Evolutionary conservation across 1,140 invertebrate species (phyloP).

Genomic region (Cotesia chilonis): DNA sequence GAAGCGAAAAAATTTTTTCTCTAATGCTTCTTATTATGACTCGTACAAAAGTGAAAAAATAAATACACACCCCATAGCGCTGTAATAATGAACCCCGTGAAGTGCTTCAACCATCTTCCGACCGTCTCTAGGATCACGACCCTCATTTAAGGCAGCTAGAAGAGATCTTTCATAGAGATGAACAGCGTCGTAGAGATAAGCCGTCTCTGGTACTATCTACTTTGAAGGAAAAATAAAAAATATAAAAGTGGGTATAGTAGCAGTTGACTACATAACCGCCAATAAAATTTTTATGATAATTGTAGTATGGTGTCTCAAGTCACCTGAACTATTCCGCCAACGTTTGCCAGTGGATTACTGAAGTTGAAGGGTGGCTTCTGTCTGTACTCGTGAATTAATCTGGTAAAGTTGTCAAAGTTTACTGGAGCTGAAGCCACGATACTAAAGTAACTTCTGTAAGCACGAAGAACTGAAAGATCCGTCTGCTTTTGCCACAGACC

Average conservation of each 20-base stretch:
- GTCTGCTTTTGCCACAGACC: slow-evolving; percentile 75
- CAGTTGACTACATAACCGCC: neutral
- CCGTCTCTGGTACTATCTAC: slow-evolving; percentile 86
- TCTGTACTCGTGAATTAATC: slow-evolving; percentile 80
- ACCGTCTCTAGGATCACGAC: slow-evolving; percentile 76
- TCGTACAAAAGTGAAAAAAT: neutral
- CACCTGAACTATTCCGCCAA: slow-evolving; percentile 71
- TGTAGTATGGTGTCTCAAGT: slow-evolving; percentile 41
- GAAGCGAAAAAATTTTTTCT: neutral
- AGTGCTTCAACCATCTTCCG: slow-evolving; percentile 76
- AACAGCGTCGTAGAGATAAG: slow-evolving; percentile 91
- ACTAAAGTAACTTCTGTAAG: slow-evolving; percentile 79
- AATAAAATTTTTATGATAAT: too few species aligned
- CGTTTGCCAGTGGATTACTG: slow-evolving; percentile 76
- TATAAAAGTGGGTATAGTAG: neutral
- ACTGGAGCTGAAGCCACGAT: slow-evolving; percentile 76
- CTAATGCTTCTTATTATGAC: neutral
- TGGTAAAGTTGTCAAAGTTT: slow-evolving; percentile 79
- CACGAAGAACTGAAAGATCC: slow-evolving; percentile 64
- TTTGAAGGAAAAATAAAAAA: slow-evolving; percentile 52
- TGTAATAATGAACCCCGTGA: slow-evolving; percentile 79
- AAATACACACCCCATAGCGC: slow-evolving; percentile 81
- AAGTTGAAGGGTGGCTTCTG: slow-evolving; percentile 86
- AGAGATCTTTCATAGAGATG: slow-evolving; percentile 83
- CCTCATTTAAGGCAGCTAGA: slow-evolving; percentile 72